Conservation (phyloP, 2,797 vertebrate species). For the Macroramphosus scolopax region DNA sequence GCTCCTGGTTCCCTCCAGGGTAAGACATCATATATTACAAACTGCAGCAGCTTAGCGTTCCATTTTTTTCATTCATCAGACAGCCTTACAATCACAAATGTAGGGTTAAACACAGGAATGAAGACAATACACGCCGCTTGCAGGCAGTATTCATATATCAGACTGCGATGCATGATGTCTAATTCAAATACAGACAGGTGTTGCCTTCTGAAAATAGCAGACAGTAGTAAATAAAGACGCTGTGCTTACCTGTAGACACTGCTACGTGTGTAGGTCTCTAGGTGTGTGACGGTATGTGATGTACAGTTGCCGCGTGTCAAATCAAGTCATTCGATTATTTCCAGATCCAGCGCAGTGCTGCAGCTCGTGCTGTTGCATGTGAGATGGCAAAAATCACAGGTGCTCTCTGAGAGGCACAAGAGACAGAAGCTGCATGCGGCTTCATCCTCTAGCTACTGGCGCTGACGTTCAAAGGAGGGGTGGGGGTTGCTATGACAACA, state of each 20-base stretch:
- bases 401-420: constrained; percentile 62
- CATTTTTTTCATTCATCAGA: too few relatives aligned
- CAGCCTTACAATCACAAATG: constrained; percentile 8
- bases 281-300: constrained; percentile 10
- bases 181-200: too few relatives aligned
- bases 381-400: constrained; percentile 50
- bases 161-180: too few relatives aligned
- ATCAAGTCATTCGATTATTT: constrained; percentile 37
- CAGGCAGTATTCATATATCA: too few relatives aligned
- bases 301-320: constrained; percentile 15
- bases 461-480: constrained; percentile 67
- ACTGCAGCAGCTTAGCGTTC: constrained; percentile 20
- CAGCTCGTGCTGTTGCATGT: constrained; percentile 40
- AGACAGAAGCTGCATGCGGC: constrained; percentile 69
- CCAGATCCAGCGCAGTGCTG: constrained; percentile 14
- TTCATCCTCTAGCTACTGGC: constrained; percentile 69
- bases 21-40: neutral
- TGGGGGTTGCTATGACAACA: constrained; percentile 78
- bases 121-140: neutral
- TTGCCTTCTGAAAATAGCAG: constrained; percentile 31
- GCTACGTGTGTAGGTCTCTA: constrained; percentile 19
- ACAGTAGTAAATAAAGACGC: constrained; percentile 17
- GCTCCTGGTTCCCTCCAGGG: neutral
- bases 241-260: constrained; percentile 58
- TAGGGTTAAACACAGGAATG: neutral